These are phyloP conservation scores for Donacobius atricapilla DNA, from an alignment of 2,113 vertebrate genomes.

Conservation along the genomic window DNA sequence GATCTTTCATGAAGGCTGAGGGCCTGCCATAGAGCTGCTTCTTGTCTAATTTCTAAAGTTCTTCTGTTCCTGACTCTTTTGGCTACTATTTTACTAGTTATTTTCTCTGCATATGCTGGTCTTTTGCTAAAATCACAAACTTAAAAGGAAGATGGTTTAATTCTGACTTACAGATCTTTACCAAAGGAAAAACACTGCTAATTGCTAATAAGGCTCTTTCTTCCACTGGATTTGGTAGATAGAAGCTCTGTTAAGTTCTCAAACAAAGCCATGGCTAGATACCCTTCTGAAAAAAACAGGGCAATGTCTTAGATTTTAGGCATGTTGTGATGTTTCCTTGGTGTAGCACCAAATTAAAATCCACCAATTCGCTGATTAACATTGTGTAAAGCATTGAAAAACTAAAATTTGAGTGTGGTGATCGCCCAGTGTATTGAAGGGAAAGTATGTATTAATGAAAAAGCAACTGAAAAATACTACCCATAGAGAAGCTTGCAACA, in stretches of 20 bases:
- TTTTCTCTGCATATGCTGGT: accelerated
- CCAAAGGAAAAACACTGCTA: background rate
- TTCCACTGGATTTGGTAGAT: background rate
- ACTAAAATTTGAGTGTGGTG: background rate
- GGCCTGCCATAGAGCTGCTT: background rate
- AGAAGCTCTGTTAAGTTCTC: background rate
- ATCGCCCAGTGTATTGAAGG: background rate
- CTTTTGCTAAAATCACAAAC: background rate
- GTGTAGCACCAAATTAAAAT: background rate
- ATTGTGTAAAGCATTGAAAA: background rate
- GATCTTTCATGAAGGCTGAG: background rate
- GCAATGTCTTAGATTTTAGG: background rate
- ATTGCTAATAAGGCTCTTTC: background rate
- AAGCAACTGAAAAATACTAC: background rate
- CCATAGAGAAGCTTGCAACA: background rate
- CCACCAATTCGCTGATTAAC: background rate
- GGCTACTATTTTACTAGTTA: background rate
- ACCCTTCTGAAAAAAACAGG: background rate
- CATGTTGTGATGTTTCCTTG: background rate
- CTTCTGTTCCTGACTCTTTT: background rate
- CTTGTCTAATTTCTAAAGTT: background rate
- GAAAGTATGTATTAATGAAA: background rate
- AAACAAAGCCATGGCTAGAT: background rate
- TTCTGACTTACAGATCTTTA: background rate
- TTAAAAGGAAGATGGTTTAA: background rate